Evolutionary conservation across 1,140 invertebrate genomes (phyloP), one percentile per base, ranked within the genome.

Genomic region (Ctenoplectra terminalis): DNA sequence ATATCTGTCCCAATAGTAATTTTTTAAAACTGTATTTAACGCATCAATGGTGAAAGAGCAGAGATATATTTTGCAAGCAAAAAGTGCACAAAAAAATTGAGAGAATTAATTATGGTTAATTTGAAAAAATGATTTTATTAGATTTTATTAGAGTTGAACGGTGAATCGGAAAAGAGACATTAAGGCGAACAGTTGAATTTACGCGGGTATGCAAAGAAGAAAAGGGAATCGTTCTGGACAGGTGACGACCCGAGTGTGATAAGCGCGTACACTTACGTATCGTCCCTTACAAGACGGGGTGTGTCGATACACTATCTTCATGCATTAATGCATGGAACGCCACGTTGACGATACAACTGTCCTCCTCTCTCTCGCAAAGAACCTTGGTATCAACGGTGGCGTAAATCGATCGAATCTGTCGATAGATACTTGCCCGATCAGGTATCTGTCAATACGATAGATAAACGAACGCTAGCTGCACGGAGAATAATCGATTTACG

Each of bases 301-400:
- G 63, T 74, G 60, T 74, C 66, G 56, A 66, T 84, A 63, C 76
- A 56, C 64, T 43, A 83, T 84, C 84, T 84, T 86, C 84, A 84
- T 86, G 82, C 71, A 86, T 86, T 84, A 75, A 86, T 86, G 83
- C 84, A 86, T 84, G 82, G 77, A 84, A 82, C 66, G 63, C 54
- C 75, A 20, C n/a, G 63, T 74, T 58, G 70, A 80, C 58, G 70
- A 56, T 66, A 60, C 80, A 31, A n/a, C 23, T 56, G 40, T 64
- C 70, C 54, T 67, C 17, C 50, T 31, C 54, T 23, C 8, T 9
- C n/a, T 50, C 69, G 23, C n/a, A 31, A 6, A 70, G 71, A 64
- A 23, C 34, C 74, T 26, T 46, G 43, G 54, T 52, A 52, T 58
- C 58, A 67, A 58, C 60, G 11, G 40, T 81, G 40, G 73, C 66